A percentile compares a stretch with the other conserved stretches of the same genome.
phyloP scores from a whole-genome alignment of 2,888 invertebrate genomes.

The Epinotia bilunana region DNA sequence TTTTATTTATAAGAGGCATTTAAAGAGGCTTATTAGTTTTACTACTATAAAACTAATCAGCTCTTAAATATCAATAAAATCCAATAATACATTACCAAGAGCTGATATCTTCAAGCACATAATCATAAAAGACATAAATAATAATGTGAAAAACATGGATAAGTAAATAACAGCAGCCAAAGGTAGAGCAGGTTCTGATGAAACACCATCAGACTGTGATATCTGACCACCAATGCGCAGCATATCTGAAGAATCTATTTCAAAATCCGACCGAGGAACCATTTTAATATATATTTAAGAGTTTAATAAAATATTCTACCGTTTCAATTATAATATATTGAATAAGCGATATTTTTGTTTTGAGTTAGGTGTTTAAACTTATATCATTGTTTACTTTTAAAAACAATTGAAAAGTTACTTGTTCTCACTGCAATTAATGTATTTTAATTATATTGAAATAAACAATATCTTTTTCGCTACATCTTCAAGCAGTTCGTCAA shows the following conservation, averaged over 20 bases:
- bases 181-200: constrained; percentile 27
- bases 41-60: background rate
- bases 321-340: constrained; percentile 6
- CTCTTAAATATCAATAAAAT: background rate
- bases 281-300: constrained; percentile 38
- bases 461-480: background rate
- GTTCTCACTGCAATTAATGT: background rate
- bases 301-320: background rate
- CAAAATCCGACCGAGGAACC: constrained; percentile 43
- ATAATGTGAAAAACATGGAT: constrained; percentile 55
- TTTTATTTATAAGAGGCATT: too few relatives aligned
- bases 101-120: constrained; percentile 64
- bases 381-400: constrained; percentile 13
- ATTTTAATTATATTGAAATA: background rate
- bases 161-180: constrained; percentile 50
- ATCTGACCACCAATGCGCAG: constrained; percentile 25
- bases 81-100: constrained; percentile 55
- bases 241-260: constrained; percentile 12
- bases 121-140: constrained; percentile 65
- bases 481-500: constrained; percentile 19
- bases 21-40: too few relatives aligned
- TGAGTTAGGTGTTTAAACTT: constrained; percentile 2
- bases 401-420: constrained; percentile 14
- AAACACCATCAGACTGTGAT: background rate
- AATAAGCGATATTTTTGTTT: constrained; percentile 23